Evolutionary conservation across 2,888 invertebrate species (phyloP).

Genomic region (Conistra vaccinii): DNA sequence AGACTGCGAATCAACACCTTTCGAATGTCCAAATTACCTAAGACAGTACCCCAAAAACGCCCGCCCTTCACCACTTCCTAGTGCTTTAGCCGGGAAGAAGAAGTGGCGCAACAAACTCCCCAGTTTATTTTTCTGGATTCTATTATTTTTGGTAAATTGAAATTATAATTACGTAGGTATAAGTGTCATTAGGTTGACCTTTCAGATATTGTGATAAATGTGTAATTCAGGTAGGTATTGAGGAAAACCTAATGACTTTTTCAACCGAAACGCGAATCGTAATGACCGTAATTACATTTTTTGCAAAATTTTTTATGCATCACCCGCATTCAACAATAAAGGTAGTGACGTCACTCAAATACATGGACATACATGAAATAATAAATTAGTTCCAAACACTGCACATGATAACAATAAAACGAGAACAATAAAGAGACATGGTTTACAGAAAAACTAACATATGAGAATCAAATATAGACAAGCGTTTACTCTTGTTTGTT

Average conservation of each 20-base stretch:
- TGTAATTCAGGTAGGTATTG: neutral
- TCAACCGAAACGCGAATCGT: neutral
- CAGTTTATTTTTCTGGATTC: neutral
- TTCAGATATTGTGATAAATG: neutral
- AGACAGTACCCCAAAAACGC: too few species aligned
- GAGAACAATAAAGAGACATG: conserved; percentile 1
- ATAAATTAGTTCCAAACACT: conserved; percentile 51
- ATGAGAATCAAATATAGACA: neutral
- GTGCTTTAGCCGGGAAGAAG: too few species aligned
- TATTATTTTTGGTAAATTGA: neutral
- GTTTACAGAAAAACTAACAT: neutral
- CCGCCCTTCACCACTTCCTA: too few species aligned
- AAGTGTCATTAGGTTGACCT: neutral
- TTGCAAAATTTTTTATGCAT: conserved; percentile 18
- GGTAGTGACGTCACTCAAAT: conserved; percentile 43
- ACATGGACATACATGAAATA: neutral
- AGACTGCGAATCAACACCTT: too few species aligned
- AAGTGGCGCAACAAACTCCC: too few species aligned
- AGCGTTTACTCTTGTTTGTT: conserved; percentile 3
- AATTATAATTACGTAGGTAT: neutral
- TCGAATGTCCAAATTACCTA: too few species aligned
- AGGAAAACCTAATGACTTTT: neutral
- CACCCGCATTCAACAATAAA: conserved; percentile 46
- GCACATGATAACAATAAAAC: conserved; percentile 36
- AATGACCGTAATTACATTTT: conserved; percentile 24